Conservation (phyloP, 2,113 vertebrate genomes). For the Varanus komodoensis region DNA sequence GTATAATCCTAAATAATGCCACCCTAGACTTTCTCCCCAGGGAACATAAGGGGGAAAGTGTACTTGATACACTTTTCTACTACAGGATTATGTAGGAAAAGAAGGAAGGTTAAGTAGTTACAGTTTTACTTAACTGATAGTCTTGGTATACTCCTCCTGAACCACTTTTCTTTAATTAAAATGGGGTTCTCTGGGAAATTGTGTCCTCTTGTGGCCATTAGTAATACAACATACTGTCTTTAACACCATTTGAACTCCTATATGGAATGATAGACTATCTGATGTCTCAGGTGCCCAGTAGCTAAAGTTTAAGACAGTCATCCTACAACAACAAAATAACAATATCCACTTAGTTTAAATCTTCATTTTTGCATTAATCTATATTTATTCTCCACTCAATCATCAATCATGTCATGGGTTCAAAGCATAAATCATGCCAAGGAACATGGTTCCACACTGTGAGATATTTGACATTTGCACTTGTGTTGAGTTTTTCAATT, state of each 20-base stretch:
- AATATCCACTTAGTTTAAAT: slow-evolving; percentile 3
- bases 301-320: neutral
- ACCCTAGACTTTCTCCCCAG: slow-evolving; percentile 9
- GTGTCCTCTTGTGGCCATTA: slow-evolving; percentile 85
- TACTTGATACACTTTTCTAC: slow-evolving; percentile 1
- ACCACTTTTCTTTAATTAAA: slow-evolving; percentile 46
- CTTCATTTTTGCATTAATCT: neutral
- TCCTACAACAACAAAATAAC: neutral
- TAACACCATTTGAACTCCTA: slow-evolving; percentile 37
- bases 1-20: slow-evolving; percentile 26
- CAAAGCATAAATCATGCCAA: neutral
- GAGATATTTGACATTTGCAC: neutral
- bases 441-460: neutral
- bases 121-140: slow-evolving; percentile 8
- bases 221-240: slow-evolving; percentile 69
- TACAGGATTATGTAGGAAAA: slow-evolving; percentile 28
- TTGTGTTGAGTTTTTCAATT: neutral
- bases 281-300: slow-evolving; percentile 15
- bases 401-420: neutral
- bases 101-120: slow-evolving; percentile 4
- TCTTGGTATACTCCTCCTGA: neutral
- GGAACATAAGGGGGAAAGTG: slow-evolving; percentile 16
- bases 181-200: slow-evolving; percentile 75
- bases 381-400: neutral
- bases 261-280: slow-evolving; percentile 35